phyloP scores from a whole-genome alignment of 2,797 vertebrate species.

The Lates japonicus region DNA sequence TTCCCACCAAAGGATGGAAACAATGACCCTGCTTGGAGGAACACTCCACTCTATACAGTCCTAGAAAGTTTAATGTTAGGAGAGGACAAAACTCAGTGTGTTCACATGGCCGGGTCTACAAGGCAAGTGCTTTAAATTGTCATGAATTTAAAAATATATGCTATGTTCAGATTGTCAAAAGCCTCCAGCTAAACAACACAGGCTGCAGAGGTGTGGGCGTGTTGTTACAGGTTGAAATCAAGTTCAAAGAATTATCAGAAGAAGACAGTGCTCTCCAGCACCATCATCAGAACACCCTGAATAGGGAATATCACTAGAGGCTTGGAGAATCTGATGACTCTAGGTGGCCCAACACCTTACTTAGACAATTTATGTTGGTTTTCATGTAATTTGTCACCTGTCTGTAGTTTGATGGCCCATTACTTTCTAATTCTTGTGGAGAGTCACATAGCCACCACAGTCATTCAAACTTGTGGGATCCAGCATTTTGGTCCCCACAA shows the following conservation, averaged over 20 bases:
- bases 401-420: not conserved
- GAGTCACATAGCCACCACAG: not conserved
- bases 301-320: too few relatives aligned
- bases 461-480: too few relatives aligned
- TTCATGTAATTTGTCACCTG: too few relatives aligned
- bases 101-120: not conserved
- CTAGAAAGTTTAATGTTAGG: not conserved
- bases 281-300: too few relatives aligned
- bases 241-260: too few relatives aligned
- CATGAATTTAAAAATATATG: not conserved
- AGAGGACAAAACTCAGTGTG: not conserved
- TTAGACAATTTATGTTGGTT: too few relatives aligned
- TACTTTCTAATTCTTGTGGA: not conserved
- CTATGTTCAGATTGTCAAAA: not conserved
- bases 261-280: too few relatives aligned
- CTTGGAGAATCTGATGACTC: too few relatives aligned
- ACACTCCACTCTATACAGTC: not conserved
- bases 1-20: conserved; percentile 13
- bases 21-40: not conserved
- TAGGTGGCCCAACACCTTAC: too few relatives aligned
- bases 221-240: not conserved
- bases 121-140: not conserved
- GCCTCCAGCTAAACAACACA: not conserved
- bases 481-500: too few relatives aligned
- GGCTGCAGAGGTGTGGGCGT: not conserved